Evolutionary conservation across 23 tunicate species (phyloP), one percentile per base, ranked within the genome.

Genomic region (Phallusia fumigata): DNA sequence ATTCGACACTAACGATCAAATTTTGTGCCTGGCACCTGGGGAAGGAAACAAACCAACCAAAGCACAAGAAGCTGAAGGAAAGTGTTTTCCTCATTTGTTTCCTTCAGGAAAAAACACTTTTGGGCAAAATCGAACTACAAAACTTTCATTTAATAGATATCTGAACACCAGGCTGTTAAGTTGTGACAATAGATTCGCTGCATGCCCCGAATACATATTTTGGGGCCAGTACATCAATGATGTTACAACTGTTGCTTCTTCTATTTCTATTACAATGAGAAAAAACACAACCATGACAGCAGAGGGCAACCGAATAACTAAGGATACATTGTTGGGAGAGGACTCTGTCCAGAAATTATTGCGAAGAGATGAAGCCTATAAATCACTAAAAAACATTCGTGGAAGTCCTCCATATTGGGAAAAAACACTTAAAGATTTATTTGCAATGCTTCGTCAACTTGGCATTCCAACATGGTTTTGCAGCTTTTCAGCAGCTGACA

Each of bases 401-500:
- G 85, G 85, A 2, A 64, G 50, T 31, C 85, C 85, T 5, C 64
- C 79, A 34, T 82, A 69, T 65, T 82, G 85, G 85, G 16, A 82
- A 33, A 78, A n/a, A n/a, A 78, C 73, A 6, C 33, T 75, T n/a
- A n/a, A 35, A 78, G 81, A 35, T 40, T 40, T 78, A 22, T 80
- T 80, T 53, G 84, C 84, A 6, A 80, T 80, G 80, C 76, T 80
- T 50, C 13, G 84, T 15, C 84, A 80, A 33, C 28, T 80, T 28
- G 84, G 84, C 32, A 53, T 80, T 21, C 75, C 81, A 0, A 78
- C 81, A 1, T 78, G 36, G 35, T 21, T 80, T 53, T 80, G 75
- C 79, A n/a, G 78, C 85, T 80, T 53, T 80, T 82, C 79, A n/a
- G 78, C 85, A 30, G 85, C 79, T 2, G 85, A 82, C 19, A 72